Conservation (phyloP, 2,113 vertebrate genomes). For the Cnemophilus loriae region DNA sequence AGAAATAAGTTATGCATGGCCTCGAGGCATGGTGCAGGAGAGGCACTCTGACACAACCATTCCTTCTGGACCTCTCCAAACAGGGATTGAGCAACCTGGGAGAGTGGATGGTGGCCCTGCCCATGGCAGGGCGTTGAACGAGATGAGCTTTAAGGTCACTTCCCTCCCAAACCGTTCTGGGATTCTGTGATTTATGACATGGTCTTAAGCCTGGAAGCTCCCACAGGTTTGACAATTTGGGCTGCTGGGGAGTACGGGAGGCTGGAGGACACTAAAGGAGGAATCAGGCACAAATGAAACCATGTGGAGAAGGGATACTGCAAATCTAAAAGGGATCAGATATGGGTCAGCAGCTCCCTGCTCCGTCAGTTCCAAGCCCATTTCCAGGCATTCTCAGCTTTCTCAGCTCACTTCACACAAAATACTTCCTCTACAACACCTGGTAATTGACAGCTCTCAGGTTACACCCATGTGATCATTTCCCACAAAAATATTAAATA, state of each 20-base stretch:
- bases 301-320: neutral
- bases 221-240: neutral
- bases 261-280: neutral
- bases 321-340: neutral
- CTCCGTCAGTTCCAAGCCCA: neutral
- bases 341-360: neutral
- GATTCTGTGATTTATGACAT: neutral
- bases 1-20: neutral
- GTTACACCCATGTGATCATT: fast-evolving
- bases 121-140: fast-evolving
- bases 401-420: neutral
- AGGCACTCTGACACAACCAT: neutral
- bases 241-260: neutral
- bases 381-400: neutral
- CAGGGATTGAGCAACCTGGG: neutral
- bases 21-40: neutral
- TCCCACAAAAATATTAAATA: neutral
- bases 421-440: neutral
- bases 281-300: neutral
- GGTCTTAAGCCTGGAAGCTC: neutral
- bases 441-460: neutral
- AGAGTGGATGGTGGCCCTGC: neutral
- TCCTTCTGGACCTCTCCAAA: neutral
- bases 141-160: neutral
- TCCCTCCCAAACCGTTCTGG: neutral